These are phyloP conservation scores for Cnemophilus loriae DNA, from an alignment of 2,113 vertebrate genomes.

Conservation along the genomic window DNA sequence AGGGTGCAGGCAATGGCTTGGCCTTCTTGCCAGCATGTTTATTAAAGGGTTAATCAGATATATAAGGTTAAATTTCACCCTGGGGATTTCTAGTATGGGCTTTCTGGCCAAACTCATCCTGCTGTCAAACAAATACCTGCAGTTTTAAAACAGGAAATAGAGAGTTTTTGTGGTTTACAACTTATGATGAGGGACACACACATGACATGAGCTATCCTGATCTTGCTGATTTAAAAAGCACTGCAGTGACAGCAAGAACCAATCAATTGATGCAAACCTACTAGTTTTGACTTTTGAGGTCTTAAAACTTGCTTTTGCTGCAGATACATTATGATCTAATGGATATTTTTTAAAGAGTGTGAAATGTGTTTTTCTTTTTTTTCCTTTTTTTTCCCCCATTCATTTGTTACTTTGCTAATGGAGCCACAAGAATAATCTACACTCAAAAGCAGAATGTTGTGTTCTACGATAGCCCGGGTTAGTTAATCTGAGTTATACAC, in stretches of 20 bases:
- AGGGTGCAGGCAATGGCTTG: slow-evolving; percentile 34
- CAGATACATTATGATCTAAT: background rate
- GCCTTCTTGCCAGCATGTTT: slow-evolving; percentile 32
- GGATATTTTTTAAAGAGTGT: background rate
- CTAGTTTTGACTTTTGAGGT: background rate
- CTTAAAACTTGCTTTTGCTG: background rate
- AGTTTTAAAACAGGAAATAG: background rate
- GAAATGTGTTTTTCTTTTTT: background rate
- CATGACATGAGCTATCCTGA: background rate
- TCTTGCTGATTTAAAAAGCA: background rate
- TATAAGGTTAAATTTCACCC: slow-evolving; percentile 54
- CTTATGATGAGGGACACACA: background rate
- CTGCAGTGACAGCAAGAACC: background rate
- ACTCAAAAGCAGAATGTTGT: background rate
- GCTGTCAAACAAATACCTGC: background rate
- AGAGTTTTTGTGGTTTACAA: background rate
- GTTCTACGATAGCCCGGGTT: background rate
- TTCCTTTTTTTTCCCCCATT: background rate
- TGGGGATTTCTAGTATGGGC: slow-evolving; percentile 10
- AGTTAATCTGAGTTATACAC: background rate
- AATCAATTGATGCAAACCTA: background rate
- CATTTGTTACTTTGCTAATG: background rate
- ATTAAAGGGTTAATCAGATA: slow-evolving; percentile 55
- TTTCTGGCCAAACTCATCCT: slow-evolving; percentile 9
- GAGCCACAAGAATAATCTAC: background rate